Evolutionary conservation across 2,797 vertebrate genomes (phyloP).

Genomic region (Phoeniculus purpureus): DNA sequence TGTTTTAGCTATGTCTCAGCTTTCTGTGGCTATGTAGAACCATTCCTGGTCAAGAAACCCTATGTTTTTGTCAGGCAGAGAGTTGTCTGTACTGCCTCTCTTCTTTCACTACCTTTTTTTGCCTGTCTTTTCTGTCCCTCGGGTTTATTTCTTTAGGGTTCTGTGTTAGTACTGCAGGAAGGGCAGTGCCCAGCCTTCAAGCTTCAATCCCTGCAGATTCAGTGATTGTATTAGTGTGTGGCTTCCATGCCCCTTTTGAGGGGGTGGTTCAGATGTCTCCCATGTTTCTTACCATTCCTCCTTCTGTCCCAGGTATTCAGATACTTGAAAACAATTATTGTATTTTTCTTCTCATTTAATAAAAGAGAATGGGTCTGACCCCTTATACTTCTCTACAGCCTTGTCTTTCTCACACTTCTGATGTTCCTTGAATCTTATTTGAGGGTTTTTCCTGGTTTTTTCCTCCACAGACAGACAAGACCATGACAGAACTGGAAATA

Average conservation of each 20-base stretch:
- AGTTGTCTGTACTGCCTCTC: not conserved
- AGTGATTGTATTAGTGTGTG: not conserved
- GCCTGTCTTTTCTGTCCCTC: not conserved
- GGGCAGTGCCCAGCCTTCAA: not conserved
- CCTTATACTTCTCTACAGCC: not conserved
- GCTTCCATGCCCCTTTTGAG: not conserved
- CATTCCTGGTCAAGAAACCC: not conserved
- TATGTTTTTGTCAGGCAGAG: not conserved
- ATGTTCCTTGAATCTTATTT: not conserved
- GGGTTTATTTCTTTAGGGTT: not conserved
- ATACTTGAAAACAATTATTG: not conserved
- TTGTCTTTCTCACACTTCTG: not conserved
- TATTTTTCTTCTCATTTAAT: not conserved
- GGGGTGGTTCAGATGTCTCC: not conserved
- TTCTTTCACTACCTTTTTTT: not conserved
- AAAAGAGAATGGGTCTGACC: not conserved
- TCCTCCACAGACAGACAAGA: constrained; percentile 89
- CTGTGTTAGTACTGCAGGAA: not conserved
- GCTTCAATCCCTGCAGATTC: not conserved
- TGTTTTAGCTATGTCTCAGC: not conserved
- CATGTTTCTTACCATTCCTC: not conserved
- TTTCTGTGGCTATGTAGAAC: not conserved
- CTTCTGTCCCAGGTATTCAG: not conserved
- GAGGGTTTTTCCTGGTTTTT: not conserved
- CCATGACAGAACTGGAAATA: constrained; percentile 98